phyloP scores from a whole-genome alignment of 2,797 vertebrate genomes.

The Arremon aurantiirostris region DNA sequence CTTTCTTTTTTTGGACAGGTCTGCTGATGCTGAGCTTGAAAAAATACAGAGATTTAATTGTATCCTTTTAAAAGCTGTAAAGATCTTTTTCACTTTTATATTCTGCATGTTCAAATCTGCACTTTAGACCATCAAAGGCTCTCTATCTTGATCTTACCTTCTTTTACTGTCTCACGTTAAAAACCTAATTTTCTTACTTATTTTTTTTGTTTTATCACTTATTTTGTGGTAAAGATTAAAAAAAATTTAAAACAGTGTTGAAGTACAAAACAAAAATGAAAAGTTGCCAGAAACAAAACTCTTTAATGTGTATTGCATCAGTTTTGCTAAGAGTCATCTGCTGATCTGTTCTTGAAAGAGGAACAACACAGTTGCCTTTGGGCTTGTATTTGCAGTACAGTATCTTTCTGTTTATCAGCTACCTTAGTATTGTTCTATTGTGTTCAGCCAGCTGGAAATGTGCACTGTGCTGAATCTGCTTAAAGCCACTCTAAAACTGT shows the following conservation, averaged over 20 bases:
- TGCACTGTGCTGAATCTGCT: not conserved
- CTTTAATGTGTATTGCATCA: not conserved
- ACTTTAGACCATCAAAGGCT: not conserved
- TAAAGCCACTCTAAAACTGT: not conserved
- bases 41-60: constrained; percentile 80
- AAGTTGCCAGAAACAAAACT: not conserved
- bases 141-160: not conserved
- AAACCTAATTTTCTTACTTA: not conserved
- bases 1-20: constrained; percentile 59
- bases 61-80: constrained; percentile 71
- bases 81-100: not conserved
- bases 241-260: rapidly evolving
- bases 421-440: not conserved
- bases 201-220: not conserved
- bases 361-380: not conserved
- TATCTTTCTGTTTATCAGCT: not conserved
- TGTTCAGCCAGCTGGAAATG: not conserved
- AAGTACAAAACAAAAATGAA: not conserved
- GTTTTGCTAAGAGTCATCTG: not conserved
- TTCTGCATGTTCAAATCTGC: not conserved
- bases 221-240: not conserved
- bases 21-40: constrained; percentile 73
- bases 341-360: not conserved
- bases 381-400: not conserved
- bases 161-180: not conserved